phyloP scores from a whole-genome alignment of 23 tunicate genomes.

The Oikopleura vanhoeffeni region DNA sequence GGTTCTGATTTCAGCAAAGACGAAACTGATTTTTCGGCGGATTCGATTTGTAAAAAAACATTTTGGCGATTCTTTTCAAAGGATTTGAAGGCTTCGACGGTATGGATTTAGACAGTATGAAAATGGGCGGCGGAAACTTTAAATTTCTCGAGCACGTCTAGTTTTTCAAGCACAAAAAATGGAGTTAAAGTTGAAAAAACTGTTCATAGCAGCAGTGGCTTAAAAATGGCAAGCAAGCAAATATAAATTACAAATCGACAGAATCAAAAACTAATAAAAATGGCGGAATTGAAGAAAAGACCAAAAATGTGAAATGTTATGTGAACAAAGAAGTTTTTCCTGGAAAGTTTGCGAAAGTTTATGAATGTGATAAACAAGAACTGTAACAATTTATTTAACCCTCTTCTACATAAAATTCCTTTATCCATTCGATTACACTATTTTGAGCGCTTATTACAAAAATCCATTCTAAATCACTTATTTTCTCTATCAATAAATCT shows the following conservation, averaged over 20 bases:
- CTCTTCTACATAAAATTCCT: too few species aligned
- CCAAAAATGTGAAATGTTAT: background rate
- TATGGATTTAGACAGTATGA: too few species aligned
- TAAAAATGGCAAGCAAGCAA: background rate
- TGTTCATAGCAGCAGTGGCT: background rate
- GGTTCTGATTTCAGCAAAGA: background rate
- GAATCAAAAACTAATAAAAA: background rate
- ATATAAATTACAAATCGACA: background rate
- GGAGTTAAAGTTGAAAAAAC: background rate
- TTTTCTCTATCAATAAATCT: too few species aligned
- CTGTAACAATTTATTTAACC: too few species aligned
- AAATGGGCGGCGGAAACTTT: background rate
- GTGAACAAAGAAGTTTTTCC: conserved; percentile 1
- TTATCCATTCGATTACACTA: too few species aligned
- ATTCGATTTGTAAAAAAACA: background rate
- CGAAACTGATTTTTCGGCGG: conserved; percentile 8
- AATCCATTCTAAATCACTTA: too few species aligned
- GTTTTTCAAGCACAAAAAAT: background rate
- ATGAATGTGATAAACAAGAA: background rate
- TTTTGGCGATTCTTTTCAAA: background rate
- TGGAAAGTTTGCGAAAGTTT: background rate
- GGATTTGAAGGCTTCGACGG: too few species aligned
- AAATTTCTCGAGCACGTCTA: background rate
- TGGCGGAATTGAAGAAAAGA: background rate
- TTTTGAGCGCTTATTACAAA: too few species aligned